These are phyloP conservation scores for Cochlearius cochlearius DNA, from an alignment of 2,113 vertebrate species.

Conservation along the genomic window DNA sequence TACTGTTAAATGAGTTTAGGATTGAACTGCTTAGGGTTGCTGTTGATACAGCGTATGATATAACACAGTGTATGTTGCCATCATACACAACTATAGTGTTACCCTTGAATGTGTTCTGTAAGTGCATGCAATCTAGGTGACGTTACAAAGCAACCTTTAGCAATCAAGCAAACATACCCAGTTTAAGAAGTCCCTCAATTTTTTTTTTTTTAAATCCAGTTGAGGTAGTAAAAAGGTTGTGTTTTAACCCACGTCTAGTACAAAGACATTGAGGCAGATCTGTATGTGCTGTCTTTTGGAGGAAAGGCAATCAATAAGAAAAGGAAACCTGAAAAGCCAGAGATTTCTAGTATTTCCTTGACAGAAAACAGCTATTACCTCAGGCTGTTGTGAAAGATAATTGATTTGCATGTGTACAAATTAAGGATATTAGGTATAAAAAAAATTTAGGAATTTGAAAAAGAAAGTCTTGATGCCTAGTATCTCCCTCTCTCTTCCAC, in stretches of 20 bases:
- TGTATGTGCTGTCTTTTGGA: neutral
- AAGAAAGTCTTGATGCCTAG: neutral
- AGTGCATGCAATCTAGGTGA: neutral
- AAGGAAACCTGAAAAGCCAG: neutral
- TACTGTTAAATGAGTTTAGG: neutral
- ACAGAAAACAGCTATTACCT: neutral
- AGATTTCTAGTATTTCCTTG: neutral
- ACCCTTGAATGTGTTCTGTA: neutral
- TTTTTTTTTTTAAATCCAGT: neutral
- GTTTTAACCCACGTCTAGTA: neutral
- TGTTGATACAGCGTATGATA: neutral
- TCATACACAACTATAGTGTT: neutral
- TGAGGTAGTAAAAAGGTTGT: neutral
- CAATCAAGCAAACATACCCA: neutral
- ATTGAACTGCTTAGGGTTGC: neutral
- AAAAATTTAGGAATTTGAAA: neutral
- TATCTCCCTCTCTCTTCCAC: neutral
- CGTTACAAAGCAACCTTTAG: neutral
- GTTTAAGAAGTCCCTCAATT: neutral
- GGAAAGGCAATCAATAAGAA: neutral
- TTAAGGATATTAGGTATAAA: neutral
- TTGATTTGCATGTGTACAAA: neutral
- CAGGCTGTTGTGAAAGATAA: neutral
- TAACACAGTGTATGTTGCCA: neutral
- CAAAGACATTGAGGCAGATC: neutral